Evolutionary conservation across 2,888 invertebrate species (phyloP).

Genomic region (Plagodis dolabraria): DNA sequence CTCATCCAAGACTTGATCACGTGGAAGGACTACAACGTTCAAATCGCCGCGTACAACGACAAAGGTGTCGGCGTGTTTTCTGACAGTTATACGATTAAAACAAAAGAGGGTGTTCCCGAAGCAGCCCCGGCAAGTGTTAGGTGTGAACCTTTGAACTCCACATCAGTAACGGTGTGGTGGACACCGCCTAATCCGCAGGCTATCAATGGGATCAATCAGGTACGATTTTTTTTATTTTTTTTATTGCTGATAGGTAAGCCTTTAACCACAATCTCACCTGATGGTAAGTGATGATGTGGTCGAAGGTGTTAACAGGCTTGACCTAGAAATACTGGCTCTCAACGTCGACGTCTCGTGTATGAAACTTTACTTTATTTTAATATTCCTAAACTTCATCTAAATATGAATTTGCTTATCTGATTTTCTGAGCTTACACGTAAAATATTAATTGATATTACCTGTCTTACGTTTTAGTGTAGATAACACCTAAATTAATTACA

Average conservation of each 20-base stretch:
- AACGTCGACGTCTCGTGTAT: too few relatives aligned
- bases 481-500: background rate
- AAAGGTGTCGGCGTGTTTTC: constrained; percentile 98
- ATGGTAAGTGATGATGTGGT: too few relatives aligned
- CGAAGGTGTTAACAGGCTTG: too few relatives aligned
- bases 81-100: constrained; percentile 95
- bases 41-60: constrained; percentile 98
- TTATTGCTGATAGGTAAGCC: too few relatives aligned
- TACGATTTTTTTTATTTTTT: too few relatives aligned
- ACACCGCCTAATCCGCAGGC: constrained; percentile 98
- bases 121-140: constrained; percentile 94
- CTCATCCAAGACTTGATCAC: constrained; percentile 96
- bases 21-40: constrained; percentile 98
- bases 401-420: too few relatives aligned
- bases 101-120: constrained; percentile 97
- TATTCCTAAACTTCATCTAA: too few relatives aligned
- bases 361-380: too few relatives aligned
- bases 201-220: constrained; percentile 99
- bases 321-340: too few relatives aligned
- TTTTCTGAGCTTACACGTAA: background rate
- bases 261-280: too few relatives aligned
- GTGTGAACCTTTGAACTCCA: constrained; percentile 93
- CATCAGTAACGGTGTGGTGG: constrained; percentile 94
- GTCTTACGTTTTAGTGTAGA: background rate
- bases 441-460: background rate